Evolutionary conservation across 1,140 invertebrate genomes (phyloP).

Genomic region (Neomicropteryx cornuta): DNA sequence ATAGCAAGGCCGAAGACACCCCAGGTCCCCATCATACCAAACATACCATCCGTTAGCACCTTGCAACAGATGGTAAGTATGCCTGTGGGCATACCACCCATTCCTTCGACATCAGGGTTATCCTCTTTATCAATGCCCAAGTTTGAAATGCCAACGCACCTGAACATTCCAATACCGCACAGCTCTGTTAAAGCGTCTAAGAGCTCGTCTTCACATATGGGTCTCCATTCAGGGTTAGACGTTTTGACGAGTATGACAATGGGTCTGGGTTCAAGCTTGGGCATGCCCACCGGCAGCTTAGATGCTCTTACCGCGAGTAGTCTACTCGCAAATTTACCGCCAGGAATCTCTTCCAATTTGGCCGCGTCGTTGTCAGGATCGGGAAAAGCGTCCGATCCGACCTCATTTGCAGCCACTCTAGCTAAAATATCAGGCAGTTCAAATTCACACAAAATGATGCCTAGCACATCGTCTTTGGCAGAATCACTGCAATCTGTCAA

Average conservation of each 20-base stretch:
- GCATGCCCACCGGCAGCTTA: slow-evolving; percentile 30
- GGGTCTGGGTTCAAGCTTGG: slow-evolving; percentile 26
- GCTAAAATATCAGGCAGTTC: slow-evolving; percentile 28
- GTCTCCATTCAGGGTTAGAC: slow-evolving; percentile 29
- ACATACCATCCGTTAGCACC: slow-evolving; percentile 37
- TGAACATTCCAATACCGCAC: slow-evolving; percentile 35
- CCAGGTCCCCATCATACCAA: slow-evolving; percentile 26
- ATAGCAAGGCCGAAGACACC: slow-evolving; percentile 36
- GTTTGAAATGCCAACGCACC: slow-evolving; percentile 30
- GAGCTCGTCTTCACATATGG: slow-evolving; percentile 22
- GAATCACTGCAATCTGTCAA: slow-evolving; percentile 21
- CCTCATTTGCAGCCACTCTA: slow-evolving; percentile 32
- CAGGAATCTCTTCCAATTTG: slow-evolving; percentile 31
- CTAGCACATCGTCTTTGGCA: slow-evolving; percentile 25
- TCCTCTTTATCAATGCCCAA: slow-evolving; percentile 33
- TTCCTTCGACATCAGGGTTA: slow-evolving; percentile 29
- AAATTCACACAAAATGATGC: slow-evolving; percentile 28
- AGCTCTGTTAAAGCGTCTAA: slow-evolving; percentile 34
- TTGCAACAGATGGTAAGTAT: slow-evolving; percentile 38
- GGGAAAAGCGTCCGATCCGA: slow-evolving; percentile 31
- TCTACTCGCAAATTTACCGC: slow-evolving; percentile 30
- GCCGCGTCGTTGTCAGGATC: slow-evolving; percentile 27
- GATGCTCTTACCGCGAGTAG: slow-evolving; percentile 31
- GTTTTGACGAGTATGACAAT: slow-evolving; percentile 39
- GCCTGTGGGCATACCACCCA: slow-evolving; percentile 33